Conservation (phyloP, 1,140 invertebrate genomes). For the Meloidogyne chitwoodi region DNA sequence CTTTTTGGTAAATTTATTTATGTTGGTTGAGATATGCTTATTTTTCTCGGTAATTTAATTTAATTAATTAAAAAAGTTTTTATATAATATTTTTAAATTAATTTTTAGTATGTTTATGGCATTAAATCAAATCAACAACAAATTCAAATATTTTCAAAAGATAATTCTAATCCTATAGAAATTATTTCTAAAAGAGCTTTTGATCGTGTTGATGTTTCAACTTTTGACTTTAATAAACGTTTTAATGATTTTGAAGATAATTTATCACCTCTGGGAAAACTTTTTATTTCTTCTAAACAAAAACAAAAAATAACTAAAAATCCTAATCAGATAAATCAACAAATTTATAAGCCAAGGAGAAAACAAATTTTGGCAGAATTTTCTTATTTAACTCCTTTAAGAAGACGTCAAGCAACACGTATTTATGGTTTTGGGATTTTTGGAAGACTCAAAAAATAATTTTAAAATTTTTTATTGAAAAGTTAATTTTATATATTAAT, state of each 20-base stretch:
- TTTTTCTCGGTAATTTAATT: not conserved
- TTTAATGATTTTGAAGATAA: not conserved
- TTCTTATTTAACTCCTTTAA: not conserved
- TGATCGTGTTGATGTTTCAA: conserved; percentile 8
- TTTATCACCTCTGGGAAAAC: not conserved
- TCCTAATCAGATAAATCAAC: not conserved
- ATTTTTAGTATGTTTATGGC: not conserved
- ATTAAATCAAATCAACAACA: not conserved
- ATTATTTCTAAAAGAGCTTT: conserved; percentile 6
- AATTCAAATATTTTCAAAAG: not conserved
- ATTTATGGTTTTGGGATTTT: conserved; percentile 6
- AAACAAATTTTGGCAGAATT: not conserved
- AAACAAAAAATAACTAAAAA: not conserved
- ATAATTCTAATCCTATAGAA: not conserved
- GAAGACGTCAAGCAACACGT: not conserved
- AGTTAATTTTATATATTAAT: too few species aligned
- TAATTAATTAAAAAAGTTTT: too few species aligned
- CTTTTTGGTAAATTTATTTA: not conserved
- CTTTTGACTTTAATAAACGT: conserved; percentile 18
- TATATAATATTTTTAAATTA: not conserved
- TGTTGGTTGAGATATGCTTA: not conserved
- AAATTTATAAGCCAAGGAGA: not conserved
- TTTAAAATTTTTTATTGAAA: not conserved
- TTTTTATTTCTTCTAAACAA: not conserved
- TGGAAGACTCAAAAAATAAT: not conserved